Conservation (phyloP, 2,797 vertebrate genomes). For the Pangasius larnaudii region DNA sequence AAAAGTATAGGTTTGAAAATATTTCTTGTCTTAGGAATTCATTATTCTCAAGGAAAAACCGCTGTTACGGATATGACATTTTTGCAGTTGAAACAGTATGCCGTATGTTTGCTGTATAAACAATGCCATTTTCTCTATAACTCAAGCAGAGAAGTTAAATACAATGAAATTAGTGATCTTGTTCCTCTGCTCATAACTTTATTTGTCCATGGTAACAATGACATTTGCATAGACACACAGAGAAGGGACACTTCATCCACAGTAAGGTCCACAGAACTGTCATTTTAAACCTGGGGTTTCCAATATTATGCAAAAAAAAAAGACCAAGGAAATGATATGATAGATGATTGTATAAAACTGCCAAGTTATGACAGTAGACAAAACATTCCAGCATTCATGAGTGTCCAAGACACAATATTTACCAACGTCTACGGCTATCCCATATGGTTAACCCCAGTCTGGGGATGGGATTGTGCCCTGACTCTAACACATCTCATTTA, state of each 20-base stretch:
- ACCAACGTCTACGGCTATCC: neutral
- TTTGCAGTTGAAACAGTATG: neutral
- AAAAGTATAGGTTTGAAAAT: neutral
- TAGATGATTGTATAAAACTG: neutral
- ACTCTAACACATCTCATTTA: neutral
- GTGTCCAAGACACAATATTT: neutral
- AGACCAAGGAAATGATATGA: neutral
- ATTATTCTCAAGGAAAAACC: neutral
- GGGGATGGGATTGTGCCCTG: neutral
- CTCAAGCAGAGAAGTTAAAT: neutral
- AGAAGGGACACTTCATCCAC: neutral
- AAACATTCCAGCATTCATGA: neutral
- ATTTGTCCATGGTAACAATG: neutral
- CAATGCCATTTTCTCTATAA: neutral
- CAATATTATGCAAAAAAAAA: neutral
- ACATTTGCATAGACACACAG: neutral
- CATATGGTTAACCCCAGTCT: neutral
- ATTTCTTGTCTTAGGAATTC: neutral
- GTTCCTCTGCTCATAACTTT: neutral
- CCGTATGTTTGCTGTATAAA: neutral
- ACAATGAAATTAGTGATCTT: neutral
- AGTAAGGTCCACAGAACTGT: neutral
- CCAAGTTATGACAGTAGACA: neutral
- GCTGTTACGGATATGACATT: neutral
- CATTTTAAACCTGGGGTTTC: neutral